These are phyloP conservation scores for Biston betularia DNA, from an alignment of 2,888 invertebrate genomes.

Conservation along the genomic window DNA sequence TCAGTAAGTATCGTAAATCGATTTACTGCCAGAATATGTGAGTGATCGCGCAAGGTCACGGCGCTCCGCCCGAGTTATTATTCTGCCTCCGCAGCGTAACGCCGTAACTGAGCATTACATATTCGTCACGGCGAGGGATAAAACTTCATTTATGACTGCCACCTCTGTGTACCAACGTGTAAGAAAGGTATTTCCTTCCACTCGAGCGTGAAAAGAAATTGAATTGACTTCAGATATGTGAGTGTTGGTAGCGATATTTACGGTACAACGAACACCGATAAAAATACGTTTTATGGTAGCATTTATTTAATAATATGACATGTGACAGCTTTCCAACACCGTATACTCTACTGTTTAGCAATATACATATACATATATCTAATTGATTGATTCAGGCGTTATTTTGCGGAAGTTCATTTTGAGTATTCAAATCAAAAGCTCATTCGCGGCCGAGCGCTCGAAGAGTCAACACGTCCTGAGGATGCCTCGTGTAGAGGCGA, in stretches of 20 bases:
- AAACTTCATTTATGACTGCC: slow-evolving; percentile 35
- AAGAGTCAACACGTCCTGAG: too few species aligned
- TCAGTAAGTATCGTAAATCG: slow-evolving; percentile 11
- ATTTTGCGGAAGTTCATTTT: too few species aligned
- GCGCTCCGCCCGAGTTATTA: slow-evolving; percentile 25
- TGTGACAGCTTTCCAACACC: neutral
- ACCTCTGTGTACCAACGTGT: slow-evolving; percentile 4
- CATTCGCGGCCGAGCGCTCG: too few species aligned
- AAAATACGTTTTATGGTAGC: neutral
- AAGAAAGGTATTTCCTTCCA: slow-evolving; percentile 5
- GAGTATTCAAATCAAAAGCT: too few species aligned
- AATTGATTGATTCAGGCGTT: too few species aligned
- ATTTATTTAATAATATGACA: neutral
- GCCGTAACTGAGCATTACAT: slow-evolving; percentile 34
- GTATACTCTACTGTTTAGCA: too few species aligned
- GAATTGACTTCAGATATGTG: slow-evolving; percentile 5
- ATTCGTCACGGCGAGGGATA: slow-evolving; percentile 28
- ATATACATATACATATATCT: too few species aligned
- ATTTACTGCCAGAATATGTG: slow-evolving; percentile 14
- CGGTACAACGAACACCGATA: slow-evolving; percentile 1
- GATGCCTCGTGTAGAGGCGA: too few species aligned
- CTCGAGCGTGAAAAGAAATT: slow-evolving; percentile 9
- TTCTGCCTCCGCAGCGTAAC: slow-evolving; percentile 23
- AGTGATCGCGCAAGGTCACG: slow-evolving; percentile 22
- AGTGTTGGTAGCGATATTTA: slow-evolving; percentile 4